A percentile compares a stretch with the other conserved stretches of the same genome.
Evolutionary conservation across 2,797 vertebrate genomes (phyloP).

Genomic region (Pristis pectinata): DNA sequence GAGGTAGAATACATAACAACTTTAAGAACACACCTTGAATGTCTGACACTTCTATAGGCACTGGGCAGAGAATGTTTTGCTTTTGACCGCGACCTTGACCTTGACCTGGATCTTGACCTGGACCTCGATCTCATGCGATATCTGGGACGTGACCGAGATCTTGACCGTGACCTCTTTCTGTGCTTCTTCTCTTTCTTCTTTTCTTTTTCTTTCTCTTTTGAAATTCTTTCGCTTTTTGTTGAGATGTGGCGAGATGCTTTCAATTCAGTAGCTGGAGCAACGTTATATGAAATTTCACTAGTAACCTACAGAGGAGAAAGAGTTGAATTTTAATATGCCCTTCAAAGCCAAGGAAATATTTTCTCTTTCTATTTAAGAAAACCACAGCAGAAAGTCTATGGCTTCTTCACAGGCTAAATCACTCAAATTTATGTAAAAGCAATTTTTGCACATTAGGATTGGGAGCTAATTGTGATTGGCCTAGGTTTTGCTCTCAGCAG

Average conservation of each 20-base stretch:
- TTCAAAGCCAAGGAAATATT: not conserved
- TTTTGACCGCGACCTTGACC: constrained; percentile 63
- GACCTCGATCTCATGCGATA: constrained; percentile 59
- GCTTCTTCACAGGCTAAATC: too few relatives aligned
- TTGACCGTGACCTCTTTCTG: constrained; percentile 76
- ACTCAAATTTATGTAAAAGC: not conserved
- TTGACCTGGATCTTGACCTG: constrained; percentile 45
- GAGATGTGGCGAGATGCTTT: constrained; percentile 42
- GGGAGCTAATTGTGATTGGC: too few relatives aligned
- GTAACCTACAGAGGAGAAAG: not conserved
- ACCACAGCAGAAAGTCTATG: not conserved
- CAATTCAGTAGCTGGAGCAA: constrained; percentile 43
- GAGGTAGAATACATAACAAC: not conserved
- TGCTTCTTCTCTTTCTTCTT: constrained; percentile 86
- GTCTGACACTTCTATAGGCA: constrained; percentile 78
- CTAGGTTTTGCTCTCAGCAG: too few relatives aligned
- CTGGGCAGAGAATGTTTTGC: constrained; percentile 83
- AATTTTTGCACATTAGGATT: not conserved
- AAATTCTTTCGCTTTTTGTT: constrained; percentile 38
- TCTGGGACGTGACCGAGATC: constrained; percentile 69
- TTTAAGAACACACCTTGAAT: constrained; percentile 69
- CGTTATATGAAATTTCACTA: constrained; percentile 36
- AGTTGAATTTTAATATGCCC: not conserved
- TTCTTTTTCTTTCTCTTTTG: constrained; percentile 66
- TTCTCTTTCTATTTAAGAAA: not conserved